Evolutionary conservation across 2,113 vertebrate genomes (phyloP).

Genomic region (Elephantulus edwardii): DNA sequence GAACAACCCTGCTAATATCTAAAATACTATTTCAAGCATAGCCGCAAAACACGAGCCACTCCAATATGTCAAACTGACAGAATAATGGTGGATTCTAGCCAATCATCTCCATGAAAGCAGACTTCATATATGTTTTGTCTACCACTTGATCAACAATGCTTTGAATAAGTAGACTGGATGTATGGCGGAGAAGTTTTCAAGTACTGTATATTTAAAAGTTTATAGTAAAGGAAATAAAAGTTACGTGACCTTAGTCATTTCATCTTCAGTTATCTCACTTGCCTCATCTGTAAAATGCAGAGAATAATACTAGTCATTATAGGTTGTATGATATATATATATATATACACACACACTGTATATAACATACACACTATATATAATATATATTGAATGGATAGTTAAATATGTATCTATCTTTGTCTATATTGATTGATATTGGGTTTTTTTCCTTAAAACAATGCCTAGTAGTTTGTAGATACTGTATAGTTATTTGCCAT

Average conservation of each 20-base stretch:
- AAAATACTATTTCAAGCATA: too few species aligned
- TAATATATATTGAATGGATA: too few species aligned
- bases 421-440: too few species aligned
- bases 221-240: neutral
- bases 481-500: neutral
- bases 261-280: conserved; percentile 12
- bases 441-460: neutral
- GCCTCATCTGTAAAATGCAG: neutral
- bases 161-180: neutral
- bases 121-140: neutral
- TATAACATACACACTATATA: too few species aligned
- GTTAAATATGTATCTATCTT: too few species aligned
- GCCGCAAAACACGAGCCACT: too few species aligned
- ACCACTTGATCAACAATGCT: neutral
- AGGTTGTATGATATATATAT: neutral
- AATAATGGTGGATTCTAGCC: neutral
- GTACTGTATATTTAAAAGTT: neutral
- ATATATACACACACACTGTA: too few species aligned
- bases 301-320: neutral
- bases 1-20: too few species aligned
- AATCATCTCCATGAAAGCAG: neutral
- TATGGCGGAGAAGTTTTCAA: neutral
- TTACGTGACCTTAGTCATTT: neutral
- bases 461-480: neutral
- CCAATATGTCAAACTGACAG: too few species aligned